Evolutionary conservation across 2,888 invertebrate species (phyloP), one percentile per base, ranked within the genome.

Genomic region (Therioaphis trifolii): DNA sequence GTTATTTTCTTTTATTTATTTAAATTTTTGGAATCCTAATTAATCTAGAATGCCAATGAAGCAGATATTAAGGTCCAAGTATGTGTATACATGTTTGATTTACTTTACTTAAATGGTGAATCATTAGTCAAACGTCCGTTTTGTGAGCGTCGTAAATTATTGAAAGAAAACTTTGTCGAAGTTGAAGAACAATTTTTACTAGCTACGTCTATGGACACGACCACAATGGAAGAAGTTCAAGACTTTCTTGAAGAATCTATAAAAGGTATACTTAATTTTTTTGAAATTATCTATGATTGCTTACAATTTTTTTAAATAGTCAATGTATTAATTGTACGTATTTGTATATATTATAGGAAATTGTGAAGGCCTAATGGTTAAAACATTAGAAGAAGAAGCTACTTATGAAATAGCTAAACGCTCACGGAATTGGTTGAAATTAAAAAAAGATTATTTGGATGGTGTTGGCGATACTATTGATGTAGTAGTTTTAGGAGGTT

Each of bases 351-450:
- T 49, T 79, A 0, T 88, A 91, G 97, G 95, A 79, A 97, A 97
- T 88, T 99, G 99, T 89, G 99, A 99, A 90, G 99, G 99, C 1
- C 91, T 99, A 84, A 99, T 99, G 99, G 96, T 99, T 11, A 99
- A 99, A 91, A 96, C 98, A 0, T 90, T 99, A 76, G 92, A 93
- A 86, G 93, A 93, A 46, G 94, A 95, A 87, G 96, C 99, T 0
- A 94, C 95, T 0, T 99, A 99, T 89, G 99, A 99, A 91, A 99
- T 99, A 87, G 98, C 99, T 0, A 95, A 97, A 87, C 90, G 99
- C 58, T 96, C 96, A 0, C 92, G 93, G 86, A 97, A 97, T 89
- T 98, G 98, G 98, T 90, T 98, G 55, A 98, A 98, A 91, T 89
- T 99, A 84, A 99, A 99, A 89, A 99, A 99, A 88, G 99, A 99